Percentiles rank a stretch among this genome's conserved stretches.
Evolutionary conservation across 2,113 vertebrate species (phyloP).

Genomic region (Tupaia tana): DNA sequence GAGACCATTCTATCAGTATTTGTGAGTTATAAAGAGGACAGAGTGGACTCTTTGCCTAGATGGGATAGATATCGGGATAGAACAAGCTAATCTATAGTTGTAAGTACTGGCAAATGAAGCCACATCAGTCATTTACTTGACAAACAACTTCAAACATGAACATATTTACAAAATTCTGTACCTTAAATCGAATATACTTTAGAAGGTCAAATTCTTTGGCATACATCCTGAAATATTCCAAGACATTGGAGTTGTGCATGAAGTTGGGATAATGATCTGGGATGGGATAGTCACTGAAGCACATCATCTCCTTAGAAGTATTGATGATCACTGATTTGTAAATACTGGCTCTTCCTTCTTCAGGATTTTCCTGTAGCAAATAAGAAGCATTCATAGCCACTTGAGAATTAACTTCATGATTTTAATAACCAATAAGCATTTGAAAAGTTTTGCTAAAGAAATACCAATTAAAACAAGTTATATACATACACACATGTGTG

Average conservation of each 20-base stretch:
- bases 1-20: background rate
- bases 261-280: slow-evolving; percentile 93
- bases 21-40: background rate
- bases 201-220: slow-evolving; percentile 90
- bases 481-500: background rate
- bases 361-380: slow-evolving; percentile 86
- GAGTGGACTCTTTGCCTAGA: background rate
- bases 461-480: background rate
- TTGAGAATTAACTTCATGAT: background rate
- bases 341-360: slow-evolving; percentile 88
- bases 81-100: background rate
- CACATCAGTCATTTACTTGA: background rate
- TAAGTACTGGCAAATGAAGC: background rate
- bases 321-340: slow-evolving; percentile 93
- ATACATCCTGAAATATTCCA: slow-evolving; percentile 93
- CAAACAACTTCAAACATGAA: slow-evolving; percentile 25
- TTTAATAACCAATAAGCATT: background rate
- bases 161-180: slow-evolving; percentile 67
- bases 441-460: slow-evolving; percentile 46
- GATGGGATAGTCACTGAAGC: slow-evolving; percentile 94
- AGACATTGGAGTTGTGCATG: slow-evolving; percentile 90
- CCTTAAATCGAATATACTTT: slow-evolving; percentile 90
- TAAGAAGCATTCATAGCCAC: background rate
- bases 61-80: background rate
- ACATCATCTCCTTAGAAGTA: slow-evolving; percentile 96